Percentiles rank a stretch among this genome's conserved stretches.
Conservation (phyloP, 2,113 vertebrate genomes). For the Onychostoma macrolepis region DNA sequence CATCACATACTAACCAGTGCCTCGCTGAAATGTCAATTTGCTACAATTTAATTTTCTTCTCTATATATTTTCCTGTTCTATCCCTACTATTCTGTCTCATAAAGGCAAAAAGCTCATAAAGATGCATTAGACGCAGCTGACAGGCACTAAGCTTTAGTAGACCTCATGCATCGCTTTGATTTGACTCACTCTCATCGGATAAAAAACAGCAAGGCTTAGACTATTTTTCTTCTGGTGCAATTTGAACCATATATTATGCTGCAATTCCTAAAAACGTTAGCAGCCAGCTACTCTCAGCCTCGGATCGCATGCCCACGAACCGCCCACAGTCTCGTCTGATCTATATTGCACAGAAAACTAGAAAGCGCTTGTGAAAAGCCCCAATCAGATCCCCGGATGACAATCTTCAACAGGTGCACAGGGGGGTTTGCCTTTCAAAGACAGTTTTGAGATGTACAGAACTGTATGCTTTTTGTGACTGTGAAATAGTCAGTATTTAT, state of each 20-base stretch:
- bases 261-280: neutral
- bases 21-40: neutral
- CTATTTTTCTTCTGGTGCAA: slow-evolving; percentile 4
- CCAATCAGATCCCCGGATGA: neutral
- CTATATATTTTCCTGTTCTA: neutral
- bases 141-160: neutral
- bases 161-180: neutral
- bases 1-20: neutral
- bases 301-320: neutral
- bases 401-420: neutral
- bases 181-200: slow-evolving; percentile 7
- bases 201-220: slow-evolving; percentile 2
- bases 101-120: neutral
- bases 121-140: neutral
- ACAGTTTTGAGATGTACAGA: neutral
- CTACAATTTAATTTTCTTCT: neutral
- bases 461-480: neutral
- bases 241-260: slow-evolving; percentile 24
- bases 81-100: neutral
- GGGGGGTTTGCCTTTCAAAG: neutral
- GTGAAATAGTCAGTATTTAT: neutral
- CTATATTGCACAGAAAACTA: neutral
- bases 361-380: neutral
- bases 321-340: slow-evolving; percentile 23
- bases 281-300: slow-evolving; percentile 9